phyloP scores from a whole-genome alignment of 2,888 invertebrate genomes.

The Stenurella melanura region DNA sequence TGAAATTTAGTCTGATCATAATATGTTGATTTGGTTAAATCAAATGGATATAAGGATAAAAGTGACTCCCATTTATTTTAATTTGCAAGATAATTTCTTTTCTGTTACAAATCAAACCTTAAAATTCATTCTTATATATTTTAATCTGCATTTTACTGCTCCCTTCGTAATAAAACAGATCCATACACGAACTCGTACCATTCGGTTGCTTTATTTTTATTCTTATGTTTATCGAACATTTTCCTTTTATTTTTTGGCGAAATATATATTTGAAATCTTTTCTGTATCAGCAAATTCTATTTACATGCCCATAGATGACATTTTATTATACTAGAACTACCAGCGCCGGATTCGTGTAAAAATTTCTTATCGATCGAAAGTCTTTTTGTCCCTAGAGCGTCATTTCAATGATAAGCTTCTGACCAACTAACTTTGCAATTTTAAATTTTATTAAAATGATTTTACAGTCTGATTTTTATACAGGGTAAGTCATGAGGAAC shows the following conservation, averaged over 20 bases:
- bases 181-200: conserved; percentile 4
- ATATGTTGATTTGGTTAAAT: too few species aligned
- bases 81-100: too few species aligned
- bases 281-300: conserved; percentile 29
- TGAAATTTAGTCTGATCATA: too few species aligned
- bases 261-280: conserved; percentile 8
- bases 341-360: conserved; percentile 21
- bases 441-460: background rate
- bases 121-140: background rate
- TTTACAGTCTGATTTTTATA: background rate
- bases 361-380: conserved; percentile 22
- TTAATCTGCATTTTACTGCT: conserved; percentile 26
- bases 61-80: too few species aligned
- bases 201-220: conserved; percentile 29
- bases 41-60: too few species aligned
- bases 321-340: conserved; percentile 27
- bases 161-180: background rate
- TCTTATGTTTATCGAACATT: conserved; percentile 26
- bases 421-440: background rate
- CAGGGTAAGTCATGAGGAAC: too few species aligned
- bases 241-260: conserved; percentile 31
- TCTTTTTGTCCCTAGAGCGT: background rate
- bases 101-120: background rate
- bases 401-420: background rate
- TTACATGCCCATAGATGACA: conserved; percentile 15